These are phyloP conservation scores for Biston stratarius DNA, from an alignment of 2,888 invertebrate species.

Conservation along the genomic window DNA sequence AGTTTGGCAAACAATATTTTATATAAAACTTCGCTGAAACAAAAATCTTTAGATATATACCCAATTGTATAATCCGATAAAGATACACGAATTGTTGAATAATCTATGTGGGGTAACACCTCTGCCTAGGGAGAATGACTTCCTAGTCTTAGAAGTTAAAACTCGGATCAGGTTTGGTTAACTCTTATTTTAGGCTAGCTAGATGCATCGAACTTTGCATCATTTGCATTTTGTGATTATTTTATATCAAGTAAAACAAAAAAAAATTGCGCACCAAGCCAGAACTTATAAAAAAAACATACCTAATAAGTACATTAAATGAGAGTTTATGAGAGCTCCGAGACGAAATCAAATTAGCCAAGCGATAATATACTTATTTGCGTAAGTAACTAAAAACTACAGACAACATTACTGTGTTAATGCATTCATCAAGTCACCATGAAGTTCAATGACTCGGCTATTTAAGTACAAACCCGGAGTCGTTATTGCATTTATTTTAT, in stretches of 20 bases:
- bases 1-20: not conserved
- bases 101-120: not conserved
- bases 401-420: slow-evolving; percentile 33
- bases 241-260: too few species aligned
- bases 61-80: not conserved
- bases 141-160: too few species aligned
- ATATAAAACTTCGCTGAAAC: not conserved
- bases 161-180: too few species aligned
- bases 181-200: too few species aligned
- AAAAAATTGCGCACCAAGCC: too few species aligned
- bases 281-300: too few species aligned
- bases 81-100: not conserved
- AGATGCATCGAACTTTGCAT: too few species aligned
- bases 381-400: not conserved
- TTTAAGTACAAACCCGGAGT: slow-evolving; percentile 63
- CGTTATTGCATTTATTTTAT: slow-evolving; percentile 65
- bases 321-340: too few species aligned
- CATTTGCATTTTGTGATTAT: too few species aligned
- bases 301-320: too few species aligned
- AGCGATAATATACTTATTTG: not conserved
- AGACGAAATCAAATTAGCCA: too few species aligned
- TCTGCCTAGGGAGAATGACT: not conserved
- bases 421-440: slow-evolving; percentile 66
- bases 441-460: slow-evolving; percentile 74
- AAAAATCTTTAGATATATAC: not conserved